Percentiles rank a stretch among this genome's conserved stretches.
Evolutionary conservation across 2,797 vertebrate species (phyloP).

Genomic region (Tenualosa ilisha): DNA sequence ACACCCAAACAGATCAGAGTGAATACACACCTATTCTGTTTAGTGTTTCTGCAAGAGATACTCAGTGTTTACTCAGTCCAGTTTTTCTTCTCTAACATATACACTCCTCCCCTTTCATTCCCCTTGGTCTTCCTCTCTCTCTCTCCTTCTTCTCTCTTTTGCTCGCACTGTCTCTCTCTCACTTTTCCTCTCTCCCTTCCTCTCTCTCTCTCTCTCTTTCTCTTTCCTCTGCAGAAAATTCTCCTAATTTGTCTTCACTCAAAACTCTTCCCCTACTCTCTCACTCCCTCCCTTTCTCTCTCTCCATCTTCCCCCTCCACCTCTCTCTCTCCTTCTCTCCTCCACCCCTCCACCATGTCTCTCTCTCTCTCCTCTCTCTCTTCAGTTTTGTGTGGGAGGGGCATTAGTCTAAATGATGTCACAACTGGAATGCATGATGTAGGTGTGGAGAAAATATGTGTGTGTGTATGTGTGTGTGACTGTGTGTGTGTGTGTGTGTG

Average conservation of each 20-base stretch:
- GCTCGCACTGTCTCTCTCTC: slow-evolving; percentile 34
- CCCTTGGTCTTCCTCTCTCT: background rate
- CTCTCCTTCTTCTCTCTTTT: slow-evolving; percentile 23
- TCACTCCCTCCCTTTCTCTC: background rate
- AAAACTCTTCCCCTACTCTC: slow-evolving; percentile 32
- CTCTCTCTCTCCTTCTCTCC: too few species aligned
- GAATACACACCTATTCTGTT: background rate
- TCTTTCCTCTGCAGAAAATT: slow-evolving; percentile 24
- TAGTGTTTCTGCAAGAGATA: background rate
- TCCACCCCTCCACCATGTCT: slow-evolving; percentile 3
- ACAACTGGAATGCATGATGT: slow-evolving; percentile 78
- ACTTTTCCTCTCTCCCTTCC: slow-evolving; percentile 34
- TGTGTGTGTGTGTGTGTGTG: too few species aligned
- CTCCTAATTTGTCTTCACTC: too few species aligned
- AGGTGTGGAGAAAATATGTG: slow-evolving; percentile 48
- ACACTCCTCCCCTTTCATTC: background rate
- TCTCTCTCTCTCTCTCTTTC: slow-evolving; percentile 28
- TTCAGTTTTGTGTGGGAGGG: slow-evolving; percentile 61
- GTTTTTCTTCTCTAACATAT: background rate
- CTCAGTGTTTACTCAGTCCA: background rate
- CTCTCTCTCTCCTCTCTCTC: slow-evolving; percentile 35
- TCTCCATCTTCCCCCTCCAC: too few species aligned
- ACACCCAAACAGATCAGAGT: background rate
- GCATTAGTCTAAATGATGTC: slow-evolving; percentile 73
- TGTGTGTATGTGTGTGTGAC: too few species aligned